Base-by-base conservation (phyloP, 23 tunicate species). In the Ascidia mentula region DNA sequence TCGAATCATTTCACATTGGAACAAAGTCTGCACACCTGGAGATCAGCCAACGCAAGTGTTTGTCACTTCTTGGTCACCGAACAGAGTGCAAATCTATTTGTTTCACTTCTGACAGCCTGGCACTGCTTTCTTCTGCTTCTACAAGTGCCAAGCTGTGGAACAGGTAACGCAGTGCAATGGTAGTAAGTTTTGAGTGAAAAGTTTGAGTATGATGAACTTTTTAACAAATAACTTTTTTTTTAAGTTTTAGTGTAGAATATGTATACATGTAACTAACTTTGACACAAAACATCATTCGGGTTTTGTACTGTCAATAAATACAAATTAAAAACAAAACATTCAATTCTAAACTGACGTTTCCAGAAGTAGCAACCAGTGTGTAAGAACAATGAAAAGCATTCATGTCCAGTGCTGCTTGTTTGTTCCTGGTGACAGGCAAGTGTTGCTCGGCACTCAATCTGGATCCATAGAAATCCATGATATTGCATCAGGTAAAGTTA, bases 141-240 rank as follows among this genome's bases (percentile, higher is more conserved):
- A 80, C 90, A 69, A 76, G 79, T 18, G 92, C 83, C 0, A 95
- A 95, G 81, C 69, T 95, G 22, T 95, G 99, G 99, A 93, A 93
- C 87, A 87, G 95, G 95, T 84, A 71, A 71, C 22, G 22, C n/a
- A n/a, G n/a, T n/a, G n/a, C n/a, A n/a, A n/a, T n/a, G n/a, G n/a
- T n/a, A n/a, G n/a, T n/a, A n/a, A n/a, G n/a, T n/a, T n/a, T n/a
- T n/a, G n/a, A n/a, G n/a, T n/a, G n/a, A n/a, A n/a, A n/a, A n/a
- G n/a, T n/a, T n/a, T n/a, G n/a, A n/a, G n/a, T n/a, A n/a, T n/a
- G n/a, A n/a, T n/a, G n/a, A n/a, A n/a, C n/a, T n/a, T n/a, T n/a
- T n/a, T n/a, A n/a, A n/a, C n/a, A n/a, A n/a, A n/a, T n/a, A n/a
- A n/a, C n/a, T n/a, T n/a, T n/a, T n/a, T n/a, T n/a, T n/a, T n/a